phyloP scores from a whole-genome alignment of 2,888 invertebrate species.

The Diloba caeruleocephala region DNA sequence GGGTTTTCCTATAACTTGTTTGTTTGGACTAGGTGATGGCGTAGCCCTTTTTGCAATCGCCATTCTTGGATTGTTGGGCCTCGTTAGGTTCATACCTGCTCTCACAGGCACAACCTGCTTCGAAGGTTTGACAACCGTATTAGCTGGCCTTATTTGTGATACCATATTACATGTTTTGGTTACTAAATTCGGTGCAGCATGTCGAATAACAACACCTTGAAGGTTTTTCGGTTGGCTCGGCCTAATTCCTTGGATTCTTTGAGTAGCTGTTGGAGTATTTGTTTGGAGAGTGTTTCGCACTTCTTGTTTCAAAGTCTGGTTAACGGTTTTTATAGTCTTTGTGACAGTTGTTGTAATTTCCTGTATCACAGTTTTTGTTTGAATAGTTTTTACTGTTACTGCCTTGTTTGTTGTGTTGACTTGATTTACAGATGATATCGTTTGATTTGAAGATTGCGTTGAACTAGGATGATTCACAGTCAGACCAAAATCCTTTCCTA shows the following conservation, averaged over 20 bases:
- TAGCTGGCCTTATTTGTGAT: conserved; percentile 53
- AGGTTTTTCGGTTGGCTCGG: conserved; percentile 61
- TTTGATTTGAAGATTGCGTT: conserved; percentile 63
- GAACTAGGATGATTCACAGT: conserved; percentile 36
- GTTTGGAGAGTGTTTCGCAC: conserved; percentile 65
- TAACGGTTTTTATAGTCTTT: conserved; percentile 83
- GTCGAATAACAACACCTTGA: conserved; percentile 71
- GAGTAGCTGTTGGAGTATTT: conserved; percentile 56
- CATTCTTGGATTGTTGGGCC: conserved; percentile 65
- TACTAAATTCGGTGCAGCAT: conserved; percentile 63
- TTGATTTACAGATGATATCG: conserved; percentile 67
- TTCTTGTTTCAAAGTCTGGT: conserved; percentile 79
- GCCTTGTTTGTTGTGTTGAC: conserved; percentile 77
- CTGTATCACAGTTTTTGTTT: conserved; percentile 82
- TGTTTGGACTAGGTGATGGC: conserved; percentile 56
- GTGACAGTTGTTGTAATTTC: conserved; percentile 86
- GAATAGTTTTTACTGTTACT: conserved; percentile 80
- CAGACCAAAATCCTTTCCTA: conserved; percentile 34
- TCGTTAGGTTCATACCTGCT: conserved; percentile 51
- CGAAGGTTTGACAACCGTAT: conserved; percentile 55
- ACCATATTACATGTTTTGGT: conserved; percentile 62
- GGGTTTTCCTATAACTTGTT: conserved; percentile 61
- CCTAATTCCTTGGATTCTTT: conserved; percentile 65
- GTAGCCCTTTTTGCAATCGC: conserved; percentile 55
- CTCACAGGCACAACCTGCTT: conserved; percentile 70